Evolutionary conservation across 2,797 vertebrate genomes (phyloP), one percentile per base, ranked within the genome.

Genomic region (Diplodus sargus): DNA sequence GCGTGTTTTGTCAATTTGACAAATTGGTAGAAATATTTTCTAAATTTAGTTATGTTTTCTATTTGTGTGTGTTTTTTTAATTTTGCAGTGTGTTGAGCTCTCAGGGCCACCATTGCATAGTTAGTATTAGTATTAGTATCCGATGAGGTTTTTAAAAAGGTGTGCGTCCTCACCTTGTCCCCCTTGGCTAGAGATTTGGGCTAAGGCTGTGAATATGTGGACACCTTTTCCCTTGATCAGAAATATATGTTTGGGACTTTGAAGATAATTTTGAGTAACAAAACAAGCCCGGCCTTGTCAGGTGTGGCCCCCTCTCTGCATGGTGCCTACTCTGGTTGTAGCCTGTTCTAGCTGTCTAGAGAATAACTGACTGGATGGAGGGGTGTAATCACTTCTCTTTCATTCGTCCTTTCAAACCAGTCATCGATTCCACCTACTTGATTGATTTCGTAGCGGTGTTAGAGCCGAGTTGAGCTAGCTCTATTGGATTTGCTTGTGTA

Each of bases 301-400:
- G 71, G 47, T 17, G 5, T 58, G 18, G 13, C 39, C 62, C 63
- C 68, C 81, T 57, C 56, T 78, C 84, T 93, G 94, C 94, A 93
- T 93, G 93, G 92, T 90, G 91, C 91, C 92, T 90, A 79, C 84
- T 79, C 82, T 88, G 86, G 81, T 66, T 80, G 79, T 87, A 84
- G 85, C 85, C 76, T 79, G 68, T 86, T 82, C 52, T 89, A 85
- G 74, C 73, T 88, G 84, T 90, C 25, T 83, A 57, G 72, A 82
- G 79, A 88, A 86, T 63, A 85, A 90, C 51, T 23, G 64, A 78
- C 80, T 13, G 85, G 79, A 74, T n/a, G 60, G 65, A 66, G 57
- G 68, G 78, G 70, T 81, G 58, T 56, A 78, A 61, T 81, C 79
- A 47, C 82, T 77, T 82, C 74, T 92, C 86, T 91, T 91, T 93